Evolutionary conservation across 2,113 vertebrate species (phyloP), one percentile per base, ranked within the genome.

Genomic region (Circaetus cinerascens): DNA sequence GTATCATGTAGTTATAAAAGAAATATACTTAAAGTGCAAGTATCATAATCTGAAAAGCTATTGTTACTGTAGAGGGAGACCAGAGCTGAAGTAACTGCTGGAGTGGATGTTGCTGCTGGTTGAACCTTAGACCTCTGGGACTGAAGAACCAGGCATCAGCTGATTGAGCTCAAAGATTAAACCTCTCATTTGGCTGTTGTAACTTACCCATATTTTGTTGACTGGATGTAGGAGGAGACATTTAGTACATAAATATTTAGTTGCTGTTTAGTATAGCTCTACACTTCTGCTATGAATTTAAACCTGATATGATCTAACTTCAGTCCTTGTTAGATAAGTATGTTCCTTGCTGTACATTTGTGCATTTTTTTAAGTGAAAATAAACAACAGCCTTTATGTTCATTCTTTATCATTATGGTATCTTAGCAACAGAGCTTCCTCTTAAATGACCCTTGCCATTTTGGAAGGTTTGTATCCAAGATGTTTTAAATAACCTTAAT

Each of bases 181-280:
- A 21, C 11, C 51, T 16, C 20, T 48, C 34, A 1, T 48, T 30
- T 68, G 46, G 8, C 9, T 62, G 55, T 2, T 34, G 59, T 26
- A 12, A 32, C 40, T 67, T 30, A 17, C 11, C 10, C 9, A 0
- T 4, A 2, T 27, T 34, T 45, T 25, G 9, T 40, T 25, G 36
- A 13, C 5, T 11, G 25, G 13, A 6, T 22, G 17, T 5, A 55
- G 45, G 62, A 55, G 25, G 26, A 67, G 30, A 27, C 3, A 0
- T 7, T 36, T 32, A 29, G 9, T 7, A 2, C 2, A 0, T 7
- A 11, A 48, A 8, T 41, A 18, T 8, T 26, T 32, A 9, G 26
- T 12, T 34, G 7, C 15, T 45, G 50, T 7, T 46, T 7, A 19
- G 18, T 14, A 6, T 0, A 34, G n/a, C 64, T 57, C 38, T 30